These are phyloP conservation scores for Brachyistius frenatus DNA, from an alignment of 2,113 vertebrate species.

Conservation along the genomic window DNA sequence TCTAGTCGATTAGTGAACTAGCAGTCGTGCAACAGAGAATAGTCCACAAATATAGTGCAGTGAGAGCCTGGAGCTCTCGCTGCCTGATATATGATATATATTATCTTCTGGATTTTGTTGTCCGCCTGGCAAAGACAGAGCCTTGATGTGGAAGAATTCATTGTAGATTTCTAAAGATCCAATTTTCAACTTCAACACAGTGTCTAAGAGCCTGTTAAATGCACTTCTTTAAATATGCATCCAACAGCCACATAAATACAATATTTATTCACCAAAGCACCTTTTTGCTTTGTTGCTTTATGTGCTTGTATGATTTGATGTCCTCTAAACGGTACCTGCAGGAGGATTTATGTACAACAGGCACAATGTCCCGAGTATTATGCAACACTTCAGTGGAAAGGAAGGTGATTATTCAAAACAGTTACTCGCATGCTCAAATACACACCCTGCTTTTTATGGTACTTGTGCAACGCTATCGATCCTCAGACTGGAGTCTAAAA, in stretches of 20 bases:
- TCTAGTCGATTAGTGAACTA: conserved; percentile 67
- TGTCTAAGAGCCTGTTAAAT: not conserved
- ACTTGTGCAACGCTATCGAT: conserved; percentile 58
- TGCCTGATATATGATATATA: not conserved
- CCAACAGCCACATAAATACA: not conserved
- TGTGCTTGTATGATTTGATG: conserved; percentile 10
- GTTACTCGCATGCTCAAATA: conserved; percentile 10
- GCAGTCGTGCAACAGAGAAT: conserved; percentile 74
- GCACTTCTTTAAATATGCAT: not conserved
- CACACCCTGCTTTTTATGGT: conserved; percentile 34
- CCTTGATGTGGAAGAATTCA: not conserved
- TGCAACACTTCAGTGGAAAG: conserved; percentile 33
- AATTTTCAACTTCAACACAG: not conserved
- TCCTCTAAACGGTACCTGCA: not conserved
- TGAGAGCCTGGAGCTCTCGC: too few species aligned
- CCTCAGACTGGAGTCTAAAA: conserved; percentile 63
- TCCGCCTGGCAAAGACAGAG: not conserved
- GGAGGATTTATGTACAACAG: conserved; percentile 31
- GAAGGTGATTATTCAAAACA: conserved; percentile 16
- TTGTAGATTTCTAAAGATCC: conserved; percentile 3
- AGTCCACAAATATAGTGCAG: not conserved
- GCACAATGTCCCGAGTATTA: conserved; percentile 9
- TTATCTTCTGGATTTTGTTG: conserved; percentile 1
- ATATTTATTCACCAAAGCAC: not conserved
- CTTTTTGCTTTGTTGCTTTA: conserved; percentile 5